Evolutionary conservation across 2,888 invertebrate genomes (phyloP).

Genomic region (Emmelina monodactyla): DNA sequence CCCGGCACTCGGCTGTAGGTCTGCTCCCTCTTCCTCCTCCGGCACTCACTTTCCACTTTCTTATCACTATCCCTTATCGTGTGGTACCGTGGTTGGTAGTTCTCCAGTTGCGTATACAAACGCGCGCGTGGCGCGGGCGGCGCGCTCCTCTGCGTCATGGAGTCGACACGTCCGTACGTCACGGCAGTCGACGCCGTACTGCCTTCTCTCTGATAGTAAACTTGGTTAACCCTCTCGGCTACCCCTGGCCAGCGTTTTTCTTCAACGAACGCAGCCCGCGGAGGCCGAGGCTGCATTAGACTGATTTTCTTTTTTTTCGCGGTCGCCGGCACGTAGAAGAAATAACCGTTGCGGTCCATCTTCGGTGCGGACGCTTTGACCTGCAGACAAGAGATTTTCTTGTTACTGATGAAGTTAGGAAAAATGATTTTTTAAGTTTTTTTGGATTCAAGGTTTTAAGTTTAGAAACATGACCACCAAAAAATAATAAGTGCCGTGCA

Average conservation of each 20-base stretch:
- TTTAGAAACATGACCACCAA: too few species aligned
- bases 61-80: constrained; percentile 59
- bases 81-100: constrained; percentile 60
- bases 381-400: constrained; percentile 32
- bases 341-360: constrained; percentile 61
- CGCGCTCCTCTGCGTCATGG: constrained; percentile 41
- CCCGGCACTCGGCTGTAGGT: constrained; percentile 14
- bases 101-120: constrained; percentile 54
- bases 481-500: too few species aligned
- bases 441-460: too few species aligned
- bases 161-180: constrained; percentile 34
- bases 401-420: too few species aligned
- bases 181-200: constrained; percentile 42
- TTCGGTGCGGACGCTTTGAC: constrained; percentile 55
- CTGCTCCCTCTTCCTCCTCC: constrained; percentile 40
- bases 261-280: constrained; percentile 50
- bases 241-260: constrained; percentile 48
- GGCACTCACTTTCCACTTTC: constrained; percentile 54
- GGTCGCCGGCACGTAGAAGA: constrained; percentile 54
- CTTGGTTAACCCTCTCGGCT: constrained; percentile 34
- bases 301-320: constrained; percentile 65
- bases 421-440: too few species aligned
- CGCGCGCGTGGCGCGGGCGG: constrained; percentile 54
- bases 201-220: constrained; percentile 17
- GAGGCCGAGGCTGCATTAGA: constrained; percentile 57